Base-by-base conservation (phyloP, 2,888 invertebrate species). In the Psococerastis gibbosa region DNA sequence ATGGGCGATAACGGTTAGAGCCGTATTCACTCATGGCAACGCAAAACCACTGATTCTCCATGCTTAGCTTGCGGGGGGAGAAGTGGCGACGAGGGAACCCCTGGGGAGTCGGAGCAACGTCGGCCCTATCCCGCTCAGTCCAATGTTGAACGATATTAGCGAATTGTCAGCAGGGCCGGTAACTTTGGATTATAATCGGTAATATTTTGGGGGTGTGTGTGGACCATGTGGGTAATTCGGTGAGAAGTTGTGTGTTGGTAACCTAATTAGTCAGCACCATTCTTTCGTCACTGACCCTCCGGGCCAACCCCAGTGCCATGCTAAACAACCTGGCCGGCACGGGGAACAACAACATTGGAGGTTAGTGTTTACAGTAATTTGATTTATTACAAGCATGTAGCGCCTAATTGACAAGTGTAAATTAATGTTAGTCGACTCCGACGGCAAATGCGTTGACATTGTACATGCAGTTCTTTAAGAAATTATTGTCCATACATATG, bases 291-390 rank as follows among this genome's bases (percentile, higher is more conserved):
- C 45, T 52, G 13, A 35, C 49, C 23, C 46, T 49, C 43, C 32
- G 51, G 48, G 47, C 52, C 32, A 49, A 49, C 22, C 47, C 46
- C 43, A 42, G 46, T 43, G 49, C 48, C 43, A 56, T 57, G 57
- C 55, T 57, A 51, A 57, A 56, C 52, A 56, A 56, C 51, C 50
- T 57, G 49, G 53, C 55, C 52, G 51, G 53, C 49, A 52, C 54
- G 43, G 54, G 56, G 45, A 49, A 53, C 47, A 53, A 52, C 45
- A 42, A 51, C 35, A 46, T 52, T 27, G 48, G 47, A 44, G 56
- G 56, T 56, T 47, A 53, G 52, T 49, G n/a, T n/a, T n/a, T n/a
- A n/a, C n/a, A n/a, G n/a, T n/a, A n/a, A n/a, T n/a, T n/a, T n/a
- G n/a, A n/a, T n/a, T n/a, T n/a, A n/a, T n/a, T n/a, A n/a, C n/a